Base-by-base conservation (phyloP, 2,888 invertebrate species). In the Standfussiana lucernea region DNA sequence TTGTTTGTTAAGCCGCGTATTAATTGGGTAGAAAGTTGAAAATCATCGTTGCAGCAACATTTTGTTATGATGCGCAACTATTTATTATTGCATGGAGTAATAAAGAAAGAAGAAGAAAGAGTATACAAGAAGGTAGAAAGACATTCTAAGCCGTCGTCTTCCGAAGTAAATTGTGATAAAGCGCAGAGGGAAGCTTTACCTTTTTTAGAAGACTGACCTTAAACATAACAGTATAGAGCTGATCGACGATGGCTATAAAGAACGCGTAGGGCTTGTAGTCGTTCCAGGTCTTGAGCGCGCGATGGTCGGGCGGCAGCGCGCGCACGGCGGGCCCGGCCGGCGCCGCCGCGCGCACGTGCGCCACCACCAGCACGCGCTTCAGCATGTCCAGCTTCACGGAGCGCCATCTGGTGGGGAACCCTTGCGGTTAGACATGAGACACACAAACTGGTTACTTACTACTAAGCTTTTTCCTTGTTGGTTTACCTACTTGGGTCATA, bases 201-300 rank as follows among this genome's bases (percentile, higher is more conserved):
- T n/a, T n/a, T n/a, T 13, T 47, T 18, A 35, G 15, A 8, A 18
- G 24, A 50, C 13, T 67, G 3, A 98, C 98, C 97, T 98, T 99
- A 94, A 99, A 99, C 94, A 99, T 98, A 89, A 98, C 97, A 73
- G 97, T 97, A 93, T 99, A 99, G 61, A 99, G 97, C 88, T 98
- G 98, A 94, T 99, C 98, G 61, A 99, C 96, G 79, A 99, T 96
- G 11, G 98, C 98, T 92, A 98, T 98, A 95, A 99, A 98, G 90
- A 99, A 97, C 62, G 99, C 97, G 93, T 98, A 98, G 28, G 98
- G 98, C 93, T 99, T 99, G 96, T 99, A 99, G 72, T 98, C 98
- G 50, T 95, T 88, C 96, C 99, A 99, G 42, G 93, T 95, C 90
- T 96, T 97, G 75, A 93, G 97, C 82, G 96, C 97, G 92, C 87